Conservation (phyloP, 2,113 vertebrate genomes). For the Neolamprologus sp. region DNA sequence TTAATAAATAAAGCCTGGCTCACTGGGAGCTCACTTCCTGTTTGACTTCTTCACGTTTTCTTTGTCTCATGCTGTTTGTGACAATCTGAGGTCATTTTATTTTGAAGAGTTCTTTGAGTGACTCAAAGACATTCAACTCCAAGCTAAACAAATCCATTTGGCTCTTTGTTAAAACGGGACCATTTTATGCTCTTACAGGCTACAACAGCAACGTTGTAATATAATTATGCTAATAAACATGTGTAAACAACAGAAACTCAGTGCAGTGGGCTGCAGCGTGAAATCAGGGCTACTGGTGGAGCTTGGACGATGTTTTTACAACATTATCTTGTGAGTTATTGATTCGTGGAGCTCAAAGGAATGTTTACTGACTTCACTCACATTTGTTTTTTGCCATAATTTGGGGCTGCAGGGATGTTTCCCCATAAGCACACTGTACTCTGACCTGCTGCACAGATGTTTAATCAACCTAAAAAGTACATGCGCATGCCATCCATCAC, state of each 20-base stretch:
- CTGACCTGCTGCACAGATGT: background rate
- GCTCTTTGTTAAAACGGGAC: rapidly evolving
- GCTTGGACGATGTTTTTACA: background rate
- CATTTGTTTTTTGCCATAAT: rapidly evolving
- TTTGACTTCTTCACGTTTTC: background rate
- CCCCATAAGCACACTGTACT: rapidly evolving
- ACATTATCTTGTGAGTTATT: background rate
- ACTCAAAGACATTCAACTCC: background rate
- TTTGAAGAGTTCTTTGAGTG: background rate
- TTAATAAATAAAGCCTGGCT: background rate
- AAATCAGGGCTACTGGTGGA: background rate
- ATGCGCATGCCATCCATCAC: rapidly evolving
- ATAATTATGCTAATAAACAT: background rate
- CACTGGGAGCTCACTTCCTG: background rate
- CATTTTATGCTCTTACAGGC: background rate
- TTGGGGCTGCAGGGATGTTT: rapidly evolving
- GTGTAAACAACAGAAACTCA: background rate
- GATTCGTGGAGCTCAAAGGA: rapidly evolving
- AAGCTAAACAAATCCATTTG: background rate
- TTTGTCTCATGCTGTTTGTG: background rate
- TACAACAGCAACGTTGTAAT: rapidly evolving
- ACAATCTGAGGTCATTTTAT: background rate
- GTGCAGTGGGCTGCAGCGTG: background rate
- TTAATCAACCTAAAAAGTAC: background rate
- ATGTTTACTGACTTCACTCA: background rate